These are phyloP conservation scores for Motacilla tschutschensis DNA, from an alignment of 2,113 vertebrate species.

Conservation along the genomic window DNA sequence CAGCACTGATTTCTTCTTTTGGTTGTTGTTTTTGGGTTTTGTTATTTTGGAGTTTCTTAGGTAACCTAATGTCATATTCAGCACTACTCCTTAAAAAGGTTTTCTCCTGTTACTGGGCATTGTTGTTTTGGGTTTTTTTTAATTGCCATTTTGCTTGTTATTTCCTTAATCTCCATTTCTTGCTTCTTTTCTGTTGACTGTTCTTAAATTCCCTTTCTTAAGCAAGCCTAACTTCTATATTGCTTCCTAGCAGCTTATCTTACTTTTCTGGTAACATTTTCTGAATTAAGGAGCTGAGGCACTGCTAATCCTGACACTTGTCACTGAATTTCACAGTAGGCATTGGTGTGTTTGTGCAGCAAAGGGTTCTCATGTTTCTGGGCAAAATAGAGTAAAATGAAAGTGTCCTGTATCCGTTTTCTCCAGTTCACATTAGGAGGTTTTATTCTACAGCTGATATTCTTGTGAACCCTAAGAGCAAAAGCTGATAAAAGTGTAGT, in stretches of 20 bases:
- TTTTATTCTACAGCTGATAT: neutral
- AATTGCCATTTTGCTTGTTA: neutral
- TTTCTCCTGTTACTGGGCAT: neutral
- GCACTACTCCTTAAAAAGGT: neutral
- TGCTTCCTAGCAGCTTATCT: neutral
- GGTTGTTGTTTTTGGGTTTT: neutral
- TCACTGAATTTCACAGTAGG: neutral
- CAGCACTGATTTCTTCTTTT: neutral
- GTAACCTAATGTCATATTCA: neutral
- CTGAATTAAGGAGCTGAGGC: neutral
- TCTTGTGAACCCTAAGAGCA: neutral
- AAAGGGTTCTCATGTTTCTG: neutral
- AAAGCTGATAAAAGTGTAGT: neutral
- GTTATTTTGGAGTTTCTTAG: neutral
- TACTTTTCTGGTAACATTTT: neutral
- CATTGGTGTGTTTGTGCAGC: neutral
- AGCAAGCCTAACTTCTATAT: neutral
- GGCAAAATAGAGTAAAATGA: neutral
- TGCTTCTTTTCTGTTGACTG: neutral
- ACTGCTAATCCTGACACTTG: neutral
- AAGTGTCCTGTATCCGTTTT: neutral
- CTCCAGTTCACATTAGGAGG: neutral
- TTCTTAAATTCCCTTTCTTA: neutral
- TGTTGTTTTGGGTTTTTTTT: neutral
- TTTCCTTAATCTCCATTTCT: neutral